Percentiles rank a stretch among this genome's conserved stretches.
These are phyloP conservation scores for Bovichtus diacanthus DNA, from an alignment of 2,797 vertebrate species.

Conservation along the genomic window DNA sequence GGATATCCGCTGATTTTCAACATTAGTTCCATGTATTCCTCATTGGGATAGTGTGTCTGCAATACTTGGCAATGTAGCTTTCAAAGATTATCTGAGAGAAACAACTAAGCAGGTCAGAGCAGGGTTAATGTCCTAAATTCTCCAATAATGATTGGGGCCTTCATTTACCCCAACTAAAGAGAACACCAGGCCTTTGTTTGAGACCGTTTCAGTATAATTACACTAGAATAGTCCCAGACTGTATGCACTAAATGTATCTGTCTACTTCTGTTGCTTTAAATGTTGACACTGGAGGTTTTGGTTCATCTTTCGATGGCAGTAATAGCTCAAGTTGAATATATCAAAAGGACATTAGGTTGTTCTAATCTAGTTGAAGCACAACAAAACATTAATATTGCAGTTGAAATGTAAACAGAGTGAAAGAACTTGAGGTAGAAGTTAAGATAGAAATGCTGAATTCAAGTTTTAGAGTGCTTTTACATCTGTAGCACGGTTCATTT, in stretches of 20 bases:
- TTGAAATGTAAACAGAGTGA: not conserved
- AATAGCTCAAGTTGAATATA: not conserved
- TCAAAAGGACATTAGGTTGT: not conserved
- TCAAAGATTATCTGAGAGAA: slow-evolving; percentile 10
- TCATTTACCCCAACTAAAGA: slow-evolving; percentile 1
- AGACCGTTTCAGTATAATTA: not conserved
- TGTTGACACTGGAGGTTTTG: no score
- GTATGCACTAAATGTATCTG: not conserved
- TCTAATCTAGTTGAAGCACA: not conserved
- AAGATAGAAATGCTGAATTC: not conserved
- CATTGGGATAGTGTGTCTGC: not conserved
- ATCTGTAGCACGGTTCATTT: not conserved
- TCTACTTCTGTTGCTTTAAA: not conserved
- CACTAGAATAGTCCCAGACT: not conserved
- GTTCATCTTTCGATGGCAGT: not conserved
- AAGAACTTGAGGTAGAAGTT: not conserved
- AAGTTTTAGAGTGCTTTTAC: not conserved
- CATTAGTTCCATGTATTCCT: slow-evolving; percentile 10
- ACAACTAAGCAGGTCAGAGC: not conserved
- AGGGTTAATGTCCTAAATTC: not conserved
- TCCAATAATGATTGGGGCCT: not conserved
- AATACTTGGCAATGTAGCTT: slow-evolving; percentile 5
- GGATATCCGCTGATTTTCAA: slow-evolving; percentile 25
- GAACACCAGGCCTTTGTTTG: not conserved
- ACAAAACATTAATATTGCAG: not conserved